phyloP scores from a whole-genome alignment of 2,113 vertebrate genomes.

The Myanophis thanlyinensis region DNA sequence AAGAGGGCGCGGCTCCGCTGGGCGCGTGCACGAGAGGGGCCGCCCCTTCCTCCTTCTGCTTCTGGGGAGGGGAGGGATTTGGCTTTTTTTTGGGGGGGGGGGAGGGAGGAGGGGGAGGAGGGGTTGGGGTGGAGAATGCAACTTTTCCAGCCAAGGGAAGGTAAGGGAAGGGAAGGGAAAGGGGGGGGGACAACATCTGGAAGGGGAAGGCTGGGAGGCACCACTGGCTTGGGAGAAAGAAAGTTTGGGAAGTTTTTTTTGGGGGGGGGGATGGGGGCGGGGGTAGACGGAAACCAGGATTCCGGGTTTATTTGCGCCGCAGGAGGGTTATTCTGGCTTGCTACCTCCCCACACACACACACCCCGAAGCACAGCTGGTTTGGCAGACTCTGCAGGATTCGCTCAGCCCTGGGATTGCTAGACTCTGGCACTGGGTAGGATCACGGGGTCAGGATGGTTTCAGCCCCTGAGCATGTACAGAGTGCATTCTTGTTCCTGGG shows the following conservation, averaged over 20 bases:
- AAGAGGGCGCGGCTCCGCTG: constrained; percentile 41
- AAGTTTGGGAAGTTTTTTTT: neutral
- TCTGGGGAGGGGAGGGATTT: neutral
- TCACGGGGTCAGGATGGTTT: neutral
- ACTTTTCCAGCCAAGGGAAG: neutral
- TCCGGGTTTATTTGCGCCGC: neutral
- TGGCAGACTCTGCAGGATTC: neutral
- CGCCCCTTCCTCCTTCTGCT: neutral
- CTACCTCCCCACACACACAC: neutral
- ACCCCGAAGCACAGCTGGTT: neutral
- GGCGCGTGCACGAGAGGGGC: neutral
- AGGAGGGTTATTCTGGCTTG: too few relatives aligned
- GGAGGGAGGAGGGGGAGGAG: accelerated
- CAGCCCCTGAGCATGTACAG: too few relatives aligned
- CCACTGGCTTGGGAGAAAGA: neutral
- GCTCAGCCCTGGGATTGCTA: too few relatives aligned
- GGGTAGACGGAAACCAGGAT: too few relatives aligned
- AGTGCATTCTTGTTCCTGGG: too few relatives aligned
- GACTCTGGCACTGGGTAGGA: neutral
- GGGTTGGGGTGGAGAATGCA: neutral
- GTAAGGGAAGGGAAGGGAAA: constrained; percentile 22
- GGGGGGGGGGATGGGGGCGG: neutral
- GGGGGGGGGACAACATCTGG: too few relatives aligned
- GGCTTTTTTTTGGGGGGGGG: too few relatives aligned
- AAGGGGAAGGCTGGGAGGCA: constrained; percentile 28